Base-by-base conservation (phyloP, 2,797 vertebrate species). In the Phrynocephalus guinanensis region DNA sequence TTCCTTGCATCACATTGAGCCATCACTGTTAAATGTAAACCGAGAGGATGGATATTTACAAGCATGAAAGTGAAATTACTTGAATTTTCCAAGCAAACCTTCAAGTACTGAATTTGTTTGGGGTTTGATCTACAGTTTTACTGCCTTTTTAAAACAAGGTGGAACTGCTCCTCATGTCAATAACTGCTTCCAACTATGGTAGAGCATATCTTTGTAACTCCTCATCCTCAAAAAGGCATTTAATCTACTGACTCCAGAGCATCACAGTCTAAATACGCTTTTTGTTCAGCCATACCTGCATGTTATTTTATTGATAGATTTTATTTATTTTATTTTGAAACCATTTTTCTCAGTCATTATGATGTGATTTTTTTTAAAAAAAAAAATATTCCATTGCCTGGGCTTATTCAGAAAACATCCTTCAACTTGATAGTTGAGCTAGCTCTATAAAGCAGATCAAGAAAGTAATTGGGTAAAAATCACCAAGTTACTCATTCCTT, bases 81-180 rank as follows among this genome's bases (percentile, higher is more conserved):
- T 84, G 90, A 33, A 85, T 86, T 83, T 24, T 77, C 3, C 89
- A 92, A 92, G 76, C 7, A 22, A 89, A 78, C 28, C 33, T 68
- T 28, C 16, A 78, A 83, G 84, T 85, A 78, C 78, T 88, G 56
- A 88, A 84, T 73, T 80, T 67, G 20, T 1, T 1, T 77, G 82
- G 28, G n/a, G 0, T 1, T 67, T 73, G 3, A 20, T 72, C 5
- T 67, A 56, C 70, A 26, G 18, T 79, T 4, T 71, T 71, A 11
- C 3, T 30, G 28, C 28, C 70, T 71, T 71, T n/a, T 71, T 71
- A 26, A 71, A 71, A 71, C 28, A n/a, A 22, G 10, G 9, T 71
- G 28, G n/a, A 80, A 80, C n/a, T 13, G 38, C 22, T 82, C 67
- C 63, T 66, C 67, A 6, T 68, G 30, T 48, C 38, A 75, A 18